phyloP scores from a whole-genome alignment of 2,797 vertebrate species.

The Hypotaenidia okinawae region DNA sequence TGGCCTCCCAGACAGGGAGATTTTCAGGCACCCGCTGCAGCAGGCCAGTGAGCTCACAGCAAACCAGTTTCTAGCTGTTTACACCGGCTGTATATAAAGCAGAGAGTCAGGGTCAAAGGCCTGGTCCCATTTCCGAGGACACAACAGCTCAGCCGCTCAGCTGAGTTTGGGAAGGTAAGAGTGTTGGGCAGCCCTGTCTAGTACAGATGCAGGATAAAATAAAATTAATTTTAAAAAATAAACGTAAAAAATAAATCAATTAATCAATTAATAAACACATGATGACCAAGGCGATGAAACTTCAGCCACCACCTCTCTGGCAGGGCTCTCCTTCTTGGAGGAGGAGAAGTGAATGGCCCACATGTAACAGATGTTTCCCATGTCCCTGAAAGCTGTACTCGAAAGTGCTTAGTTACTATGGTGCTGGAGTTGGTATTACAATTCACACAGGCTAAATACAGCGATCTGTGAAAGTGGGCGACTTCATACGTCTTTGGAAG shows the following conservation, averaged over 20 bases:
- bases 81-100: neutral
- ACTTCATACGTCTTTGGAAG: neutral
- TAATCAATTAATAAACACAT: neutral
- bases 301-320: neutral
- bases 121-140: neutral
- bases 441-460: neutral
- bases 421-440: constrained; percentile 24
- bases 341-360: neutral
- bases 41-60: neutral
- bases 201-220: neutral
- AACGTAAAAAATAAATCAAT: neutral
- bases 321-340: neutral
- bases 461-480: neutral
- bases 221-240: neutral
- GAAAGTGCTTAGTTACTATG: constrained; percentile 18
- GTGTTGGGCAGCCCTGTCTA: neutral
- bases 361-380: constrained; percentile 13
- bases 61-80: neutral
- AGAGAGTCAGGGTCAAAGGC: neutral
- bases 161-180: neutral
- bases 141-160: rapidly evolving
- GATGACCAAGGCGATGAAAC: rapidly evolving
- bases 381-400: constrained; percentile 20
- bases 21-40: neutral
- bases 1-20: neutral